Evolutionary conservation across 2,888 invertebrate species (phyloP), one percentile per base, ranked within the genome.

Genomic region (Mechanitis mazaeus): DNA sequence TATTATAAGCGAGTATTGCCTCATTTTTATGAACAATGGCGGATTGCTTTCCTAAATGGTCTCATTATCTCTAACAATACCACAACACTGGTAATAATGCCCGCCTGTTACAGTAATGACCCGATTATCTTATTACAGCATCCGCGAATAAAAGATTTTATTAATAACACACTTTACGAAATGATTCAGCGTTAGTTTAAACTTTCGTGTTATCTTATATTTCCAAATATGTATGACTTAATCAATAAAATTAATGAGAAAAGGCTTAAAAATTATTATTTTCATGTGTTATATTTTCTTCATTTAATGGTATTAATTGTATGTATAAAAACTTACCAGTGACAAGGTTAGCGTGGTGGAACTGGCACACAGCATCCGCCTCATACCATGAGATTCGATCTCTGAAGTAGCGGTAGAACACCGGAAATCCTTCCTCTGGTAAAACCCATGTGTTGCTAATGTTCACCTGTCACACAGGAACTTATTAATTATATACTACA

Each of bases 321-420:
- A n/a, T 45, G n/a, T 47, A 47, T 35, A 31, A 0, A 4, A 3
- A 74, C 91, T 92, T 82, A 95, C 95, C 95, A 84, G 95, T 95
- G 71, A 95, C 94, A 60, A 95, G 91, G 80, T 95, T 94, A 69
- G 94, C 95, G 79, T 95, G 95, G 81, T 95, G 95, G 74, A 95
- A 95, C 85, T 95, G 95, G 82, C 95, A 95, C 60, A 95, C 95
- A 45, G 95, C 95, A 77, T 95, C 95, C 2, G 95, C 95, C 80
- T 95, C 95, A 78, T 94, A 95, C 95, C 95, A 95, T 54, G 95
- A 95, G 78, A 95, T 94, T 82, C 94, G 93, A 87, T 95, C 95
- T 71, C 94, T 92, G 91, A 95, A 95, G 91, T 95, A 94, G 74
- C 95, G 93, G 87, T 95, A 95, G 88, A 95, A 95, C 64, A 95